Evolutionary conservation across 2,888 invertebrate species (phyloP).

Genomic region (Ariolimax columbianus): DNA sequence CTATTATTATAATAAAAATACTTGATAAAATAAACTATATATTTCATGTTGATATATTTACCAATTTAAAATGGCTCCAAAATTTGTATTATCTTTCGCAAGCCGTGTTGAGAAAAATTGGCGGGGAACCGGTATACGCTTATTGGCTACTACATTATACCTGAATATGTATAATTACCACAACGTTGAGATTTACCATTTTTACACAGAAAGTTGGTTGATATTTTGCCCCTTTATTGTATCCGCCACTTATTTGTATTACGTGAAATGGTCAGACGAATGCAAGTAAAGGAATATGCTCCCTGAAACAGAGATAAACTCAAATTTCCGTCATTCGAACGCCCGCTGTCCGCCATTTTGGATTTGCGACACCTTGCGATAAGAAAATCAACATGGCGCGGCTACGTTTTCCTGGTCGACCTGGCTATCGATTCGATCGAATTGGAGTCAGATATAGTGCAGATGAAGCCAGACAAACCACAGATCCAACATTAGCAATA

Average conservation of each 20-base stretch:
- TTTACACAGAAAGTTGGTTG: neutral
- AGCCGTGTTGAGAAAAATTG: slow-evolving; percentile 53
- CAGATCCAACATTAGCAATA: slow-evolving; percentile 71
- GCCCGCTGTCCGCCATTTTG: slow-evolving; percentile 51
- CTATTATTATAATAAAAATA: too few species aligned
- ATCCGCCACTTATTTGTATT: neutral
- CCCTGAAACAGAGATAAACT: neutral
- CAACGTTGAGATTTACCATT: neutral
- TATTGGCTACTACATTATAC: slow-evolving; percentile 58
- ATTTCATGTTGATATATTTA: neutral
- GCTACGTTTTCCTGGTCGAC: slow-evolving; percentile 77
- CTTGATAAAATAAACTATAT: too few species aligned
- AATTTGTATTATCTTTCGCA: neutral
- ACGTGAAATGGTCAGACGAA: slow-evolving; percentile 5
- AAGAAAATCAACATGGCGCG: slow-evolving; percentile 76
- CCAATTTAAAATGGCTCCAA: neutral
- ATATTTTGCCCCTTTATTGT: neutral
- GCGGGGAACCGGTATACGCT: slow-evolving; percentile 58
- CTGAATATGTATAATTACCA: slow-evolving; percentile 56
- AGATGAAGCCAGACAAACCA: slow-evolving; percentile 72
- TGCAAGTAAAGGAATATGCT: neutral
- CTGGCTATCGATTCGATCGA: slow-evolving; percentile 76
- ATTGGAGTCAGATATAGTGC: slow-evolving; percentile 69
- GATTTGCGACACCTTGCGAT: slow-evolving; percentile 36
- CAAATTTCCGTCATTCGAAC: slow-evolving; percentile 29